These are phyloP conservation scores for Alcedo quadribrachys DNA, from an alignment of 2,797 vertebrate genomes.

Conservation along the genomic window DNA sequence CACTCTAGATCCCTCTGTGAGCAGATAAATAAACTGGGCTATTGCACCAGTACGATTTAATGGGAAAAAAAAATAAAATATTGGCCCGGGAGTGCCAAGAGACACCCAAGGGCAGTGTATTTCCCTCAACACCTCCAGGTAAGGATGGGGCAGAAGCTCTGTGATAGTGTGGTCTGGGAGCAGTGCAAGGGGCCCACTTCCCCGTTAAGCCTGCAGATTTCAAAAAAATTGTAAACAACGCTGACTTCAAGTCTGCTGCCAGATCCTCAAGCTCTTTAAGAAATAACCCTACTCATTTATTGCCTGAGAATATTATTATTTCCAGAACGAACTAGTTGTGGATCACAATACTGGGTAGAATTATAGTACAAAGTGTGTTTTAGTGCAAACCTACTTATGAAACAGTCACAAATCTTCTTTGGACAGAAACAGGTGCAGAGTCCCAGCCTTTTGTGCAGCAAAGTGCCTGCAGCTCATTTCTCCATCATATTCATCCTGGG, in stretches of 20 bases:
- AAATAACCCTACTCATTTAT: neutral
- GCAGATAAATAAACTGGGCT: neutral
- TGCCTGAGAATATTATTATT: conserved; percentile 35
- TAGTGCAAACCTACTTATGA: conserved; percentile 29
- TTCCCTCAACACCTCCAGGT: rapidly evolving
- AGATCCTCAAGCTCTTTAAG: conserved; percentile 10
- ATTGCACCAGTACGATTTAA: neutral
- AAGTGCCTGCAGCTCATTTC: neutral
- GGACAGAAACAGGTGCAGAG: neutral
- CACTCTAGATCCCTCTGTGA: neutral
- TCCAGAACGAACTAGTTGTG: neutral
- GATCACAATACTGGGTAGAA: neutral
- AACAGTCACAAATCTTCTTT: conserved; percentile 9
- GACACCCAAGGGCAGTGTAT: neutral
- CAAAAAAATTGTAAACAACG: neutral
- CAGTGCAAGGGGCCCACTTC: neutral
- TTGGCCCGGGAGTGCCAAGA: neutral
- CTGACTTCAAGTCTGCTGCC: conserved; percentile 9
- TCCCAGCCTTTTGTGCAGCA: neutral
- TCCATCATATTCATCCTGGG: neutral
- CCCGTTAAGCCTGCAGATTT: neutral
- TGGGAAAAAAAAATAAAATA: neutral
- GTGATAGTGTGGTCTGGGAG: neutral
- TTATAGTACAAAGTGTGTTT: neutral
- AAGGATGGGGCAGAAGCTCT: neutral